Conservation (phyloP, 2,888 invertebrate genomes). For the Drosophila kuntzei region DNA sequence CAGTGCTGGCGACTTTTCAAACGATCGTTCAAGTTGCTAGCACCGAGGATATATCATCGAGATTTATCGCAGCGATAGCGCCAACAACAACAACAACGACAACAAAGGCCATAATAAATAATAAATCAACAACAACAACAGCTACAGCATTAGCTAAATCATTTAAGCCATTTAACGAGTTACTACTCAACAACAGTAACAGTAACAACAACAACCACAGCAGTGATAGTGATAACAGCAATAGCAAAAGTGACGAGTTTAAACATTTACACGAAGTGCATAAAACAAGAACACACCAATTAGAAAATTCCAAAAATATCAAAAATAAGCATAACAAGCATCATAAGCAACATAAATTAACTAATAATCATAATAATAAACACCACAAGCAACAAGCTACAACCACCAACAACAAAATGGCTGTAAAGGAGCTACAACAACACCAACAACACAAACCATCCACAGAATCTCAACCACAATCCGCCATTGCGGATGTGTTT, state of each 20-base stretch:
- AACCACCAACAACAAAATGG: slow-evolving; percentile 60
- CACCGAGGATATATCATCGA: slow-evolving; percentile 85
- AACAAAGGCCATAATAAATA: slow-evolving; percentile 48
- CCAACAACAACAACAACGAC: slow-evolving; percentile 53
- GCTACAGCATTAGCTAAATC: slow-evolving; percentile 61
- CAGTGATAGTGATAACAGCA: slow-evolving; percentile 63
- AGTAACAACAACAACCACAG: slow-evolving; percentile 59
- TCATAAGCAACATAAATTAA: slow-evolving; percentile 56
- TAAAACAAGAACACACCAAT: slow-evolving; percentile 79
- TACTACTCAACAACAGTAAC: slow-evolving; percentile 49
- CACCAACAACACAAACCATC: slow-evolving; percentile 43
- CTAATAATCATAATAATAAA: slow-evolving; percentile 51
- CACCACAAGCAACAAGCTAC: slow-evolving; percentile 42
- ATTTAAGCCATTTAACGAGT: slow-evolving; percentile 69
- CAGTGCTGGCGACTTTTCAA: slow-evolving; percentile 86
- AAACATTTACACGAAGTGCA: slow-evolving; percentile 77
- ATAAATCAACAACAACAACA: slow-evolving; percentile 50
- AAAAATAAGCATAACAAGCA: slow-evolving; percentile 57
- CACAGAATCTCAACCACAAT: slow-evolving; percentile 49
- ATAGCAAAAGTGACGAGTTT: slow-evolving; percentile 67
- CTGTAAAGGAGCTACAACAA: slow-evolving; percentile 56
- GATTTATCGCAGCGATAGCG: slow-evolving; percentile 82
- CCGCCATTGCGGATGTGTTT: slow-evolving; percentile 56
- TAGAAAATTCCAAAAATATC: slow-evolving; percentile 79
- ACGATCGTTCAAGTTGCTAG: slow-evolving; percentile 86